A percentile compares a stretch with the other conserved stretches of the same genome.
These are phyloP conservation scores for Acrobasis repandana DNA, from an alignment of 2,888 invertebrate genomes.

Conservation along the genomic window DNA sequence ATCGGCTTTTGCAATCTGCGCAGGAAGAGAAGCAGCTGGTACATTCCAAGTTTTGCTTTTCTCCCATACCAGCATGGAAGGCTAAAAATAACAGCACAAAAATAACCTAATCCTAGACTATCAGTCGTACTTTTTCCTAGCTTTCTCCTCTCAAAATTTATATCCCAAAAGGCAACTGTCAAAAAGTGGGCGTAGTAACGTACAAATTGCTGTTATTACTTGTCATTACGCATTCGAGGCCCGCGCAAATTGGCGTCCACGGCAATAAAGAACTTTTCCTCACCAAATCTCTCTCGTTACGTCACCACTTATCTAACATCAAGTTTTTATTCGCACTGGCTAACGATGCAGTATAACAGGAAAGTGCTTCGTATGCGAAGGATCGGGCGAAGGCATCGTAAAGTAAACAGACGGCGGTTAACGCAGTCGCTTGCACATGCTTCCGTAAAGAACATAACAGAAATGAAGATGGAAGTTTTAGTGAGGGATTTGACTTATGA, in stretches of 20 bases:
- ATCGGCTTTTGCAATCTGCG: too few species aligned
- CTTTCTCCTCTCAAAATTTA: background rate
- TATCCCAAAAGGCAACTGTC: background rate
- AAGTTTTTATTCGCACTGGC: slow-evolving; percentile 41
- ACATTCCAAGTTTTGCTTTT: too few species aligned
- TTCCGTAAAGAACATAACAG: background rate
- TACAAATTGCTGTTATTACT: slow-evolving; percentile 15
- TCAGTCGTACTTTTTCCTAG: background rate
- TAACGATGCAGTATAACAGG: slow-evolving; percentile 62
- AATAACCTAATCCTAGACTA: too few species aligned
- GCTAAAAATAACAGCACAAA: too few species aligned
- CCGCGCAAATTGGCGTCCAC: slow-evolving; percentile 24
- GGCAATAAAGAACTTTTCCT: slow-evolving; percentile 29
- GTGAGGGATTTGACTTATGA: too few species aligned
- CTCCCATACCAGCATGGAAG: too few species aligned
- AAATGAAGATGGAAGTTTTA: background rate
- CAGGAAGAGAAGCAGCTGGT: too few species aligned
- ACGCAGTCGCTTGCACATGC: background rate
- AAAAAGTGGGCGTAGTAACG: slow-evolving; percentile 8
- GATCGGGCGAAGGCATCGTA: slow-evolving; percentile 57
- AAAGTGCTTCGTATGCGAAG: slow-evolving; percentile 73
- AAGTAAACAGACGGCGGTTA: slow-evolving; percentile 40
- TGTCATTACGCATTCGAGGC: slow-evolving; percentile 19
- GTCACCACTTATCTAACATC: slow-evolving; percentile 33
- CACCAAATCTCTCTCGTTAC: slow-evolving; percentile 32